Evolutionary conservation across 2,888 invertebrate genomes (phyloP), one percentile per base, ranked within the genome.

Genomic region (Lissocephala sabroskyi): DNA sequence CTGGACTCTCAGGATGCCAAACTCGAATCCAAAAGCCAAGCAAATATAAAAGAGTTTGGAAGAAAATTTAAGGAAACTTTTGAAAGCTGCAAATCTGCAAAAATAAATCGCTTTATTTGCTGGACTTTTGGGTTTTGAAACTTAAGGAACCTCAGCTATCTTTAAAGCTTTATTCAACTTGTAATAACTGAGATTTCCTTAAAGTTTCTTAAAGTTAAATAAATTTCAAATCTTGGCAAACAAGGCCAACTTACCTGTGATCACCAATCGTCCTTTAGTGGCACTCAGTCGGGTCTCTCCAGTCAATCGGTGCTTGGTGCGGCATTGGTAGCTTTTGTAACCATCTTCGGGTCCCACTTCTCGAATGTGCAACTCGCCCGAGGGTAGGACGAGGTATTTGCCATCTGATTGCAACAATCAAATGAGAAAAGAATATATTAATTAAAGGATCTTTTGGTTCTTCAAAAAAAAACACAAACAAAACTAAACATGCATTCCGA

Each of bases 301-400:
- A 66, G 96, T 96, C 46, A 96, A 88, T 79, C 95, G 90, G 83
- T 96, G 96, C 84, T 95, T 95, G 52, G 96, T 96, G 73, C 96
- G 90, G 84, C 96, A 96, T 86, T 96, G 95, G 84, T 96, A 96
- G 54, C 94, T 93, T 86, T 95, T 95, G 86, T 94, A 94, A 58
- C 95, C 95, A 85, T 97, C 97, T 84, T 95, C 95, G 59, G 95
- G 95, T 84, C 94, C 94, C 56, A 97, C 96, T 87, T 97, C 95
- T 81, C 95, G 91, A 79, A 97, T 96, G 85, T 97, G 97, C 61
- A 98, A 88, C 86, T 97, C 97, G 62, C 97, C 97, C 79, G 96
- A 95, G 65, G 96, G 94, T 55, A 97, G 87, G 36, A 97, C 96
- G 85, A 97, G 89, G 83, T 96, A 96, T 89, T 97, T 96, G 74